Percentiles rank a stretch among this genome's conserved stretches.
Evolutionary conservation across 2,797 vertebrate species (phyloP).

Genomic region (Salarias fasciatus): DNA sequence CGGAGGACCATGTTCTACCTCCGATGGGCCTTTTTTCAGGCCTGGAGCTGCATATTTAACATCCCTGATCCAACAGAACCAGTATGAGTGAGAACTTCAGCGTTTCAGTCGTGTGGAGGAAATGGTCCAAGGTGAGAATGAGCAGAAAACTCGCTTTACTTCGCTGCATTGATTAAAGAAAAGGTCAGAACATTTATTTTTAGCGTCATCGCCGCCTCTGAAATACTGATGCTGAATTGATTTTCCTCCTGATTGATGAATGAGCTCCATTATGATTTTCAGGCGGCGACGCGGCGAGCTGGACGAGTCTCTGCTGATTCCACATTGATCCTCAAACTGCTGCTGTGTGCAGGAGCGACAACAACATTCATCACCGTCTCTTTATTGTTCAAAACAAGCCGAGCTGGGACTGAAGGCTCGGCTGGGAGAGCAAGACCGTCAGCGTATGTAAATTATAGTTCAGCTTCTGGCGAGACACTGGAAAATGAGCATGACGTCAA

Average conservation of each 20-base stretch:
- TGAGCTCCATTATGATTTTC: slow-evolving; percentile 23
- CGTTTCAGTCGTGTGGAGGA: too few species aligned
- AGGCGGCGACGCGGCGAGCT: too few species aligned
- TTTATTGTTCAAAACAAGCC: slow-evolving; percentile 10
- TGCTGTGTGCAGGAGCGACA: slow-evolving; percentile 29
- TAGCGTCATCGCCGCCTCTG: slow-evolving; percentile 36
- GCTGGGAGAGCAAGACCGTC: not conserved
- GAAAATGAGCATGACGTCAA: too few species aligned
- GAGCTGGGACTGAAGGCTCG: slow-evolving; percentile 5
- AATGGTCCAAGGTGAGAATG: slow-evolving; percentile 32
- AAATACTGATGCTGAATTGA: slow-evolving; percentile 33
- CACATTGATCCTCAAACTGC: slow-evolving; percentile 46
- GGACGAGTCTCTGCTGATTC: slow-evolving; percentile 17
- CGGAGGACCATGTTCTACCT: too few species aligned
- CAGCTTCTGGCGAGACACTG: too few species aligned
- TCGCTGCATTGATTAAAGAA: slow-evolving; percentile 45
- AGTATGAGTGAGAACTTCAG: too few species aligned
- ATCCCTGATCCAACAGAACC: not conserved
- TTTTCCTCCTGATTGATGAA: slow-evolving; percentile 58
- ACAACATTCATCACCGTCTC: slow-evolving; percentile 40
- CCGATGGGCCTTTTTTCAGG: too few species aligned
- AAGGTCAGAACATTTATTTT: slow-evolving; percentile 55
- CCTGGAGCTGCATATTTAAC: too few species aligned
- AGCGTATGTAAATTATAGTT: too few species aligned
- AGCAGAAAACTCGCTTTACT: slow-evolving; percentile 27